phyloP scores from a whole-genome alignment of 2,888 invertebrate species.

The Philaethria dido region DNA sequence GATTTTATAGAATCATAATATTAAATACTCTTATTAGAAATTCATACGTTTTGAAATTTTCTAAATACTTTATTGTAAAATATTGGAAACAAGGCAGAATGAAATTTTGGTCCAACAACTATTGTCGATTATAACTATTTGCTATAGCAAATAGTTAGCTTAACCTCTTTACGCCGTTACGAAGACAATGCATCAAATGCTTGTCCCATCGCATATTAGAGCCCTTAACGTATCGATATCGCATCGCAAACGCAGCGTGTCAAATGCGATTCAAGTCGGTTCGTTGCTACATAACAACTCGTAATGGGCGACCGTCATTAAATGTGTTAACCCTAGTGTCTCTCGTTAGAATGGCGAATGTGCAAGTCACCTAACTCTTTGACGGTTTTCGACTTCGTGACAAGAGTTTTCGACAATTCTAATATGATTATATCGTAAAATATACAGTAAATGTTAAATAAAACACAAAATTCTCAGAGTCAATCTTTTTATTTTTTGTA shows the following conservation, averaged over 20 bases:
- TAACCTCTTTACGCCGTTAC: conserved; percentile 5
- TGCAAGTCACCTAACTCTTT: conserved; percentile 69
- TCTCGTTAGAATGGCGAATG: conserved; percentile 61
- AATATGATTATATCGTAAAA: background rate
- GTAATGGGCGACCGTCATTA: conserved; percentile 79
- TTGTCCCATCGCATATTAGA: conserved; percentile 13
- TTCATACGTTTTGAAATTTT: too few relatives aligned
- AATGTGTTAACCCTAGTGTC: conserved; percentile 78
- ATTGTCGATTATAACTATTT: too few relatives aligned
- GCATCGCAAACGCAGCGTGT: conserved; percentile 59
- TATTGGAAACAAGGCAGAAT: background rate
- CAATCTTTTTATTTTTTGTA: background rate
- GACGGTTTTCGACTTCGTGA: conserved; percentile 33
- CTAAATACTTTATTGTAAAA: too few relatives aligned
- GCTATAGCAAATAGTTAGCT: background rate
- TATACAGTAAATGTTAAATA: background rate
- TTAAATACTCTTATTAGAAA: too few relatives aligned
- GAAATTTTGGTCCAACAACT: background rate
- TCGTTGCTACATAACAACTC: conserved; percentile 78
- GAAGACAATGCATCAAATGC: conserved; percentile 11
- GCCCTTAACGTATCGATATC: conserved; percentile 36
- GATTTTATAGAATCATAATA: background rate
- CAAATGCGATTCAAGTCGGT: conserved; percentile 76
- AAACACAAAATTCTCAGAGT: background rate
- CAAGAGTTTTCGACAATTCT: conserved; percentile 4